A percentile compares a stretch with the other conserved stretches of the same genome.
phyloP scores from a whole-genome alignment of 23 tunicate species.

The Styela clava region DNA sequence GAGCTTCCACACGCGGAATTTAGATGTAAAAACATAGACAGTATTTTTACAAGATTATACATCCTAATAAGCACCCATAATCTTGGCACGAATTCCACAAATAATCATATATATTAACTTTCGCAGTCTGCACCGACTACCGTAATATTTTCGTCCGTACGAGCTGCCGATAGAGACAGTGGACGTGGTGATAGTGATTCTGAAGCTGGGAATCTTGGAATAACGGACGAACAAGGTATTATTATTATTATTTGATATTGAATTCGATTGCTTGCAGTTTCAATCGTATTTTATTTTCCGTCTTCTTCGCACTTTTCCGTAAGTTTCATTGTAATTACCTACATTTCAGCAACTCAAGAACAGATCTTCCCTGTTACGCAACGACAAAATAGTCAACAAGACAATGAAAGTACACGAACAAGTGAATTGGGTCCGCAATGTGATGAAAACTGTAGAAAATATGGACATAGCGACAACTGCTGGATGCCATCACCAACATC shows the following conservation, averaged over 20 bases:
- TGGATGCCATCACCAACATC: conserved; percentile 80
- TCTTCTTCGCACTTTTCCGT: too few relatives aligned
- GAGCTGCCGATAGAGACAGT: conserved; percentile 44
- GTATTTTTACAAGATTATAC: too few relatives aligned
- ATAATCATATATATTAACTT: not conserved
- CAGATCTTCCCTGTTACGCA: not conserved
- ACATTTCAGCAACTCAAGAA: too few relatives aligned
- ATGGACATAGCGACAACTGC: conserved; percentile 89
- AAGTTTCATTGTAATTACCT: too few relatives aligned
- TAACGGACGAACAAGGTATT: conserved; percentile 27
- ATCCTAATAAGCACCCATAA: too few relatives aligned
- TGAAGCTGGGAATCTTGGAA: conserved; percentile 51
- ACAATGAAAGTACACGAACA: conserved; percentile 14
- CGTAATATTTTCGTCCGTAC: not conserved
- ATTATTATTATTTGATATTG: conserved; percentile 8
- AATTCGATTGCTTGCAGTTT: not conserved
- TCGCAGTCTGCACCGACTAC: not conserved
- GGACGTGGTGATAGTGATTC: conserved; percentile 95
- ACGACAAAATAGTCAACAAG: not conserved
- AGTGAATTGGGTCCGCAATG: conserved; percentile 41
- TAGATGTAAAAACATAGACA: too few relatives aligned
- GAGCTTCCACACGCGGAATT: too few relatives aligned
- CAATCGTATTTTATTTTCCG: not conserved
- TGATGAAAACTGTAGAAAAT: conserved; percentile 44
- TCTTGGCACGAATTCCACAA: too few relatives aligned